Evolutionary conservation across 2,888 invertebrate genomes (phyloP), one percentile per base, ranked within the genome.

Genomic region (Pterostichus niger): DNA sequence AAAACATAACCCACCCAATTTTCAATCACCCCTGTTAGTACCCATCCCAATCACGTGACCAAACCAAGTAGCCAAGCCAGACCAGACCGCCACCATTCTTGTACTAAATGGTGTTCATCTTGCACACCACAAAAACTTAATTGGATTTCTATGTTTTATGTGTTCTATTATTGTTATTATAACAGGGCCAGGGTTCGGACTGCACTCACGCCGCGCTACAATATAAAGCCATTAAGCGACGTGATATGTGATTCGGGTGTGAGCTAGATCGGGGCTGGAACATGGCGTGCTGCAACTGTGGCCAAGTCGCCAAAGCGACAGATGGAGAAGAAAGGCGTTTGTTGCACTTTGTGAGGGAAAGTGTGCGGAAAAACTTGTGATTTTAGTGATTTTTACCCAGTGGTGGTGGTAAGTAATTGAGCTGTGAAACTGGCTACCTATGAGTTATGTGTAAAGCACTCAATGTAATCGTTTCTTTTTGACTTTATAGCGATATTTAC

Each of bases 111-210:
- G 77, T 82, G 82, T 83, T 77, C 83, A 76, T 83, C 83, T 83
- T 77, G 61, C 61, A 15, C 61, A 59, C 73, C 71, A 86, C 86
- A 86, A 87, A 86, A 87, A 86, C 87, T 86, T 87, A 87, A 87
- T 87, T 87, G 87, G 86, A 87, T 87, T 87, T 86, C 83, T 85
- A 85, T 86, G 86, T 86, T 87, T 86, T 86, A 87, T 85, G 86
- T 77, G 61, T 77, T 76, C 13, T 83, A 77, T 76, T 77, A 83
- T 83, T 83, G 83, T 83, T 83, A 83, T 83, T 77, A 83, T 83
- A 83, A 83, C 68, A 54, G 71, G 10, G 17, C 40, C 24, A 17
- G 40, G 17, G 56, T 56, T 44, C 80, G 40, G 52, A 33, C 76
- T 46, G 35, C 77, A 33, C 77, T 76, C 44, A 15, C 44, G 40